Percentiles rank a stretch among this genome's conserved stretches.
Evolutionary conservation across 2,888 invertebrate species (phyloP).

Genomic region (Ecliptopera silaceata): DNA sequence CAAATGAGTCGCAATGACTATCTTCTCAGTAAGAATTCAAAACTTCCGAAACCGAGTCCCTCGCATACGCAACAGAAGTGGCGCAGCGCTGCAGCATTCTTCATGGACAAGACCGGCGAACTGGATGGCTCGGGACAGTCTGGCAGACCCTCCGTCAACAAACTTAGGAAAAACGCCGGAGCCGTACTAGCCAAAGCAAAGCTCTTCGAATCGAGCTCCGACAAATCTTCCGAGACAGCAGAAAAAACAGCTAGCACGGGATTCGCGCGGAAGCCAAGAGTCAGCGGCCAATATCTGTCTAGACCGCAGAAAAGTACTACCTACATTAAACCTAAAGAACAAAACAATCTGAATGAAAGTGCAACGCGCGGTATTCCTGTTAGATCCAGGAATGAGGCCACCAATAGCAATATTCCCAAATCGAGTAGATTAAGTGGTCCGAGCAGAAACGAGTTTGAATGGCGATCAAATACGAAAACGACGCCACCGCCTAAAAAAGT

Average conservation of each 20-base stretch:
- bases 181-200: conserved; percentile 91
- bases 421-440: conserved; percentile 43
- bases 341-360: conserved; percentile 40
- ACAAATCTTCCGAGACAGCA: conserved; percentile 70
- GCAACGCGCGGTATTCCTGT: conserved; percentile 45
- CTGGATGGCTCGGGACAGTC: conserved; percentile 72
- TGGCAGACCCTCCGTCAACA: conserved; percentile 88
- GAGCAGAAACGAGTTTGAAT: conserved; percentile 54
- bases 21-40: conserved; percentile 45
- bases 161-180: conserved; percentile 89
- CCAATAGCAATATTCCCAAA: conserved; percentile 37
- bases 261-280: conserved; percentile 73
- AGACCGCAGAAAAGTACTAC: conserved; percentile 56
- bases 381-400: conserved; percentile 41
- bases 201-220: conserved; percentile 85
- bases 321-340: conserved; percentile 58
- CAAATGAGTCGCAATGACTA: conserved; percentile 57
- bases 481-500: conserved; percentile 62
- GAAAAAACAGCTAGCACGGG: conserved; percentile 59
- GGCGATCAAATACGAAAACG: conserved; percentile 56
- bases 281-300: conserved; percentile 54
- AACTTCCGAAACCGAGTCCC: conserved; percentile 52
- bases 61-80: conserved; percentile 68
- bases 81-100: conserved; percentile 82
- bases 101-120: conserved; percentile 78